Conservation (phyloP, 92 coral and sea anemone genomes). For the Muricea muricata region DNA sequence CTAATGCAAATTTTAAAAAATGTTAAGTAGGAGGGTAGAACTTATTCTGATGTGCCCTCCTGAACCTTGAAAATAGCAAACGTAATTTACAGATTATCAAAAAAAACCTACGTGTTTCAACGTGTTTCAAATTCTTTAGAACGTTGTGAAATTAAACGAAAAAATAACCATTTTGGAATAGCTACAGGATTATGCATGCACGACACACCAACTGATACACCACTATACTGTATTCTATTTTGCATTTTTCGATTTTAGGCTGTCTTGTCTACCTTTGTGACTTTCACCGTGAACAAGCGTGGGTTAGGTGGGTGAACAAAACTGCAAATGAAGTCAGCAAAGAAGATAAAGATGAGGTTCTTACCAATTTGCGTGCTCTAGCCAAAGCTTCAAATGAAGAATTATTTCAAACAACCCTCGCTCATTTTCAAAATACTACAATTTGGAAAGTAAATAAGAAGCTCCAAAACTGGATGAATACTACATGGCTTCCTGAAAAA, state of each 20-base stretch:
- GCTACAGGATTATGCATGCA: too few relatives aligned
- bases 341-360: not conserved
- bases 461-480: conserved; percentile 52
- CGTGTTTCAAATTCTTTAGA: too few relatives aligned
- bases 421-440: conserved; percentile 1
- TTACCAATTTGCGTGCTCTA: conserved; percentile 25
- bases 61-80: too few relatives aligned
- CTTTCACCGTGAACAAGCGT: conserved; percentile 74
- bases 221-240: too few relatives aligned
- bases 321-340: conserved; percentile 49
- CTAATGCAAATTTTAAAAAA: too few relatives aligned
- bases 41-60: too few relatives aligned
- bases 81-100: too few relatives aligned
- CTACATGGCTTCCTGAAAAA: conserved; percentile 69
- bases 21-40: too few relatives aligned
- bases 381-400: conserved; percentile 39
- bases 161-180: too few relatives aligned
- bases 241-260: conserved; percentile 18
- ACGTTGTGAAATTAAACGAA: too few relatives aligned
- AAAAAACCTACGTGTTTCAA: too few relatives aligned
- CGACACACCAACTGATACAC: too few relatives aligned
- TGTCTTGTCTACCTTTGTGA: conserved; percentile 57
- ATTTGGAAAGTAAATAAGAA: conserved; percentile 44
- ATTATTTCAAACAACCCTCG: conserved; percentile 50
- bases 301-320: conserved; percentile 68